These are phyloP conservation scores for Fulica atra DNA, from an alignment of 2,113 vertebrate species.

Conservation along the genomic window DNA sequence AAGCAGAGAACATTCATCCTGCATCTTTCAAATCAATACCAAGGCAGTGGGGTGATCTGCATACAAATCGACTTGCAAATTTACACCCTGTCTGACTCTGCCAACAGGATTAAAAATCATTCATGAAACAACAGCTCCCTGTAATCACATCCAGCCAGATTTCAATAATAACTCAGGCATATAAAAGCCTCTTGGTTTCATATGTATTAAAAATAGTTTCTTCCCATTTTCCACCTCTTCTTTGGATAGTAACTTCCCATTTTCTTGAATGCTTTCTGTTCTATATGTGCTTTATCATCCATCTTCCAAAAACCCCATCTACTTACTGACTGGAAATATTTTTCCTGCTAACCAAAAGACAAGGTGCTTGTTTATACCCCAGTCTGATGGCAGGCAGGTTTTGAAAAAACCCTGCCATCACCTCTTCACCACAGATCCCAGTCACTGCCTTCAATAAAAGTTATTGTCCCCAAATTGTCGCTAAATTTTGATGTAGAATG, in stretches of 20 bases:
- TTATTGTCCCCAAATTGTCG: background rate
- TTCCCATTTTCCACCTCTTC: constrained; percentile 47
- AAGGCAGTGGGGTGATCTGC: constrained; percentile 48
- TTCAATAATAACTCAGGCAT: constrained; percentile 60
- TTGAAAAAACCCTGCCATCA: background rate
- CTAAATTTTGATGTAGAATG: background rate
- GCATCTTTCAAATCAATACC: constrained; percentile 65
- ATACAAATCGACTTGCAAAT: constrained; percentile 61
- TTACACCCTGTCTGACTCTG: constrained; percentile 32
- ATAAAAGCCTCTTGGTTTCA: constrained; percentile 59
- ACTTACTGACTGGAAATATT: background rate
- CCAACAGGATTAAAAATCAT: constrained; percentile 67
- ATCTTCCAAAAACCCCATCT: background rate
- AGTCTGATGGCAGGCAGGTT: background rate
- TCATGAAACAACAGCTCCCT: constrained; percentile 58
- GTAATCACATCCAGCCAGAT: constrained; percentile 66
- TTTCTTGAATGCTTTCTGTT: constrained; percentile 40
- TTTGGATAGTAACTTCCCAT: constrained; percentile 26
- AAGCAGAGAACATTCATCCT: constrained; percentile 32
- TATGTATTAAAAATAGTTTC: constrained; percentile 52
- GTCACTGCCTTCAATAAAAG: background rate
- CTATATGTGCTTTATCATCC: background rate
- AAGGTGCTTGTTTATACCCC: background rate
- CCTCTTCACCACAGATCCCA: background rate
- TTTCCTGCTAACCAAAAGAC: constrained; percentile 1